Evolutionary conservation across 2,888 invertebrate species (phyloP).

Genomic region (Agriopis aurantiaria): DNA sequence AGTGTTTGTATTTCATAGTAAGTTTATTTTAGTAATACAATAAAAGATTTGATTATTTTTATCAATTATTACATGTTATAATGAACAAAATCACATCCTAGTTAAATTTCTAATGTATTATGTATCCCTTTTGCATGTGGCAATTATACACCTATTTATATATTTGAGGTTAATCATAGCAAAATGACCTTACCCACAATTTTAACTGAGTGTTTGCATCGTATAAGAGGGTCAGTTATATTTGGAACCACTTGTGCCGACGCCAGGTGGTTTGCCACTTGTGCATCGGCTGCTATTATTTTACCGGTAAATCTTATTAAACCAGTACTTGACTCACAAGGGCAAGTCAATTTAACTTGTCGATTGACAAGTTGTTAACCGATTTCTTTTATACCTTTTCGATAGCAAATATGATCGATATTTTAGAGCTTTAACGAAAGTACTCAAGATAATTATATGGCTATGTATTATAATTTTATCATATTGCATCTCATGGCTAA

Average conservation of each 20-base stretch:
- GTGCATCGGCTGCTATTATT: conserved; percentile 52
- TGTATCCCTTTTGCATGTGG: background rate
- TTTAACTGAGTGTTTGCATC: conserved; percentile 17
- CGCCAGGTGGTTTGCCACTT: conserved; percentile 64
- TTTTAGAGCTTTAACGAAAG: conserved; percentile 37
- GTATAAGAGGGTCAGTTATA: conserved; percentile 58
- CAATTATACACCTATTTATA: background rate
- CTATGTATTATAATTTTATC: conserved; percentile 35
- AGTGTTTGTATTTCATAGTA: conserved; percentile 68
- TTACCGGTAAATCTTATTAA: conserved; percentile 58
- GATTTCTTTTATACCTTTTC: conserved; percentile 28
- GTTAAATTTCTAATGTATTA: background rate
- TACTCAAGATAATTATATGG: conserved; percentile 42
- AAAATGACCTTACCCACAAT: background rate
- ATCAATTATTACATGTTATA: background rate
- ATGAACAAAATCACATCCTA: background rate
- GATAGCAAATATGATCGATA: conserved; percentile 21
- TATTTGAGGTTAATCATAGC: background rate
- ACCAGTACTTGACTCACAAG: conserved; percentile 50
- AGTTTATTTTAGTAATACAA: conserved; percentile 69
- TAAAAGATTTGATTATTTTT: conserved; percentile 38
- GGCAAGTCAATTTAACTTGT: conserved; percentile 55
- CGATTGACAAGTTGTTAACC: conserved; percentile 65
- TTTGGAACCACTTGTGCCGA: conserved; percentile 63
- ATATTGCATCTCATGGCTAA: conserved; percentile 39